Percentiles rank a stretch among this genome's conserved stretches.
Evolutionary conservation across 2,888 invertebrate species (phyloP).

Genomic region (Polydrusus tereticollis): DNA sequence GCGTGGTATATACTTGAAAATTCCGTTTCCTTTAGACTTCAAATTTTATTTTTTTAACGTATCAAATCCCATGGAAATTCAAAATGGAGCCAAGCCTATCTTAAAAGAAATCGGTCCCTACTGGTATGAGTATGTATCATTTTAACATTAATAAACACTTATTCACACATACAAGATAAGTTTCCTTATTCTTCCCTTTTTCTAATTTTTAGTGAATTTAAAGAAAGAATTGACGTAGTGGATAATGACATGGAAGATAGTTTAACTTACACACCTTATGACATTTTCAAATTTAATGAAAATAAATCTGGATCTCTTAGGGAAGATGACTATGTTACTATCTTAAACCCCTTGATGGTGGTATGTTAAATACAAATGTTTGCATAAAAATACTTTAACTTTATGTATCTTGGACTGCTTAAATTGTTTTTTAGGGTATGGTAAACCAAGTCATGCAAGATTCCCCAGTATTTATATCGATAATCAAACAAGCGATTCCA

Average conservation of each 20-base stretch:
- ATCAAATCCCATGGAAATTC: conserved; percentile 66
- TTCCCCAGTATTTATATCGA: conserved; percentile 76
- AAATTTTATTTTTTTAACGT: conserved; percentile 68
- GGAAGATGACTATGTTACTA: conserved; percentile 78
- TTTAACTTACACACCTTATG: conserved; percentile 77
- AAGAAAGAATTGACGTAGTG: conserved; percentile 81
- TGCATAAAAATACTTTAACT: neutral
- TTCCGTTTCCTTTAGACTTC: conserved; percentile 67
- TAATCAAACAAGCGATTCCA: conserved; percentile 77
- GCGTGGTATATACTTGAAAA: conserved; percentile 60
- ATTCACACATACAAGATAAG: neutral
- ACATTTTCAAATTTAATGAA: conserved; percentile 78
- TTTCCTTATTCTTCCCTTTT: neutral
- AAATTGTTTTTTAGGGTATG: conserved; percentile 67
- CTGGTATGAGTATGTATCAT: conserved; percentile 67
- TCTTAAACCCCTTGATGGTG: conserved; percentile 79
- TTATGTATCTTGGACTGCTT: neutral
- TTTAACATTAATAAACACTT: too few species aligned
- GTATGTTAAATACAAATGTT: conserved; percentile 67
- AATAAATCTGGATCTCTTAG: conserved; percentile 77
- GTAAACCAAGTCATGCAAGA: conserved; percentile 72
- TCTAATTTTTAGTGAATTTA: conserved; percentile 76
- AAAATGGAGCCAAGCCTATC: conserved; percentile 63
- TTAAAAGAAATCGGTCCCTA: conserved; percentile 69
- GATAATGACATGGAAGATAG: conserved; percentile 83